Evolutionary conservation across 2,888 invertebrate genomes (phyloP), one percentile per base, ranked within the genome.

Genomic region (Dorcus hopei): DNA sequence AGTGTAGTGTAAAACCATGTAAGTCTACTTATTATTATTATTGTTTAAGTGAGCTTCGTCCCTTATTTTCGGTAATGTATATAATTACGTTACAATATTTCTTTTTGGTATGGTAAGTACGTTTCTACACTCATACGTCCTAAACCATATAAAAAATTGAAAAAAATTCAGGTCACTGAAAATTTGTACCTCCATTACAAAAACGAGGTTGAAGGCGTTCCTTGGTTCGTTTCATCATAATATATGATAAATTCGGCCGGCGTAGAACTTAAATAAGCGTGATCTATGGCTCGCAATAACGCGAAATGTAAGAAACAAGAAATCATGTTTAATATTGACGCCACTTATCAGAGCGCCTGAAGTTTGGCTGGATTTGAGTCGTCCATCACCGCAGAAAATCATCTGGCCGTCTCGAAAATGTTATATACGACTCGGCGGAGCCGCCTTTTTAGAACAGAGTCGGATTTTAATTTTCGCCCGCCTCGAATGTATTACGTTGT

Each of bases 381-480:
- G 77, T 77, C 75, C 76, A 77, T 78, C 78, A 77, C 73, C 63
- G 69, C 66, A 65, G 72, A 70, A 76, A 77, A 77, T 77, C 77
- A 76, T 74, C 75, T 73, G 72, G 70, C 74, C 73, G 75, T 75
- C 75, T 72, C 65, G 66, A 68, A 66, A 69, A 71, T 66, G 74
- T 76, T 76, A 76, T 75, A 74, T 75, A 74, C 70, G 72, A 72
- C 72, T 67, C 66, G 64, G 63, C 65, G 62, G 65, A 59, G 68
- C 56, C 60, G 66, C 63, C 64, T 54, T 52, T 52, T 54, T 52
- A 59, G 57, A 52, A 55, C 67, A 67, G 67, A 62, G 50, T 62
- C 67, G 69, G 60, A 62, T 53, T 62, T 50, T 49, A 45, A 45
- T 45, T 45, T 45, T 45, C 45, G n/a, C 19, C 23, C 11, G 45